phyloP scores from a whole-genome alignment of 2,888 invertebrate genomes.

The Sturmia bella region DNA sequence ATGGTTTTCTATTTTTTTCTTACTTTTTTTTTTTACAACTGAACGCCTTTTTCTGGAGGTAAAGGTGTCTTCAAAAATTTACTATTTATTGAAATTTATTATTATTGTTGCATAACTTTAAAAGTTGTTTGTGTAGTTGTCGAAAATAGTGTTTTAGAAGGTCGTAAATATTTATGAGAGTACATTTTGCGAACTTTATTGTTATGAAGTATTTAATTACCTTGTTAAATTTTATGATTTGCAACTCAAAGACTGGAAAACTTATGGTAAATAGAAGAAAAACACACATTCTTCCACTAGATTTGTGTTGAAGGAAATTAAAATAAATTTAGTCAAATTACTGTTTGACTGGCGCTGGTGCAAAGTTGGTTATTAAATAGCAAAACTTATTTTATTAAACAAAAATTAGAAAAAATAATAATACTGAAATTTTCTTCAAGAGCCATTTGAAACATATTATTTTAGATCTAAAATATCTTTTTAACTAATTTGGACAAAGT shows the following conservation, averaged over 20 bases:
- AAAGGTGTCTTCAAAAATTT: slow-evolving; percentile 36
- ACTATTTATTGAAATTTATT: slow-evolving; percentile 52
- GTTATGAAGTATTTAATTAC: slow-evolving; percentile 11
- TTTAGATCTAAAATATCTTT: no score
- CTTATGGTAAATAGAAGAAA: no score
- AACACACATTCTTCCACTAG: no score
- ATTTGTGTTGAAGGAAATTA: no score
- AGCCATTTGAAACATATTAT: no score
- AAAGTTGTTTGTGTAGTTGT: background rate
- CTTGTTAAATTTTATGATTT: slow-evolving; percentile 31
- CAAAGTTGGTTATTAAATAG: no score
- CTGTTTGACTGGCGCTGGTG: no score
- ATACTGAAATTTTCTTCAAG: no score
- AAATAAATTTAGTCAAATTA: no score
- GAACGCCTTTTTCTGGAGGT: slow-evolving; percentile 47
- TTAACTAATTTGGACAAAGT: no score
- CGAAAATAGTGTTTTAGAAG: slow-evolving; percentile 23
- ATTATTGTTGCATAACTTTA: background rate
- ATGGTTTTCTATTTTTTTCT: slow-evolving; percentile 1
- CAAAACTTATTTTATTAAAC: no score
- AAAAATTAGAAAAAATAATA: no score
- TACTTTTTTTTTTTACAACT: slow-evolving; percentile 56
- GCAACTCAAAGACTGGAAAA: background rate
- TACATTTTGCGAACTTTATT: slow-evolving; percentile 19
- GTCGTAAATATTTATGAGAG: slow-evolving; percentile 30